A percentile compares a stretch with the other conserved stretches of the same genome.
Evolutionary conservation across 1,140 invertebrate genomes (phyloP).

Genomic region (Tenebrio molitor): DNA sequence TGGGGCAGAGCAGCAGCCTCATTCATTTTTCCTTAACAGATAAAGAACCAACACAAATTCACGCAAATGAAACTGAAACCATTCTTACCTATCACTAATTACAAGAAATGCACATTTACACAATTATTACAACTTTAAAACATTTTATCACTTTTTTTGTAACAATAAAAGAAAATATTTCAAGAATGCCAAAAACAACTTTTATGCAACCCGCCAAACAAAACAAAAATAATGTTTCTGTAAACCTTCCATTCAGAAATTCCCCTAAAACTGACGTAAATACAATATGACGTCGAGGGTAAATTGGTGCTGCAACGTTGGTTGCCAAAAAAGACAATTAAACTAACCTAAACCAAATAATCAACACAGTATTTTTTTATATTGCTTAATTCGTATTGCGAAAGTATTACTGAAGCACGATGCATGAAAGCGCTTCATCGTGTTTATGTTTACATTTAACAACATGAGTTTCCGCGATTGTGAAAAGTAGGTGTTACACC

Average conservation of each 20-base stretch:
- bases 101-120: not conserved
- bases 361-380: not conserved
- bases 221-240: slow-evolving; percentile 44
- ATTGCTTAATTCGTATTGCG: slow-evolving; percentile 27
- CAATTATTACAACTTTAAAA: slow-evolving; percentile 7
- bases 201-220: slow-evolving; percentile 52
- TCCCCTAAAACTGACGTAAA: not conserved
- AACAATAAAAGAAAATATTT: slow-evolving; percentile 34
- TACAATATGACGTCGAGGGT: not conserved
- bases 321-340: slow-evolving; percentile 10
- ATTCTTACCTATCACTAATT: not conserved
- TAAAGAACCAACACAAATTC: slow-evolving; percentile 4
- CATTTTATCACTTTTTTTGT: not conserved
- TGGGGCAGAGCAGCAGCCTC: slow-evolving; percentile 62
- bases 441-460: not conserved
- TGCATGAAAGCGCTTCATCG: not conserved
- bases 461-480: not conserved
- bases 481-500: slow-evolving; percentile 5
- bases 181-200: slow-evolving; percentile 44
- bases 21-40: slow-evolving; percentile 55
- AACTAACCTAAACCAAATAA: slow-evolving; percentile 19
- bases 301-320: not conserved
- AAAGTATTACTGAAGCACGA: not conserved
- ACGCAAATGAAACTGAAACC: not conserved
- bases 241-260: not conserved